These are phyloP conservation scores for Erebia ligea DNA, from an alignment of 2,888 invertebrate species.

Conservation along the genomic window DNA sequence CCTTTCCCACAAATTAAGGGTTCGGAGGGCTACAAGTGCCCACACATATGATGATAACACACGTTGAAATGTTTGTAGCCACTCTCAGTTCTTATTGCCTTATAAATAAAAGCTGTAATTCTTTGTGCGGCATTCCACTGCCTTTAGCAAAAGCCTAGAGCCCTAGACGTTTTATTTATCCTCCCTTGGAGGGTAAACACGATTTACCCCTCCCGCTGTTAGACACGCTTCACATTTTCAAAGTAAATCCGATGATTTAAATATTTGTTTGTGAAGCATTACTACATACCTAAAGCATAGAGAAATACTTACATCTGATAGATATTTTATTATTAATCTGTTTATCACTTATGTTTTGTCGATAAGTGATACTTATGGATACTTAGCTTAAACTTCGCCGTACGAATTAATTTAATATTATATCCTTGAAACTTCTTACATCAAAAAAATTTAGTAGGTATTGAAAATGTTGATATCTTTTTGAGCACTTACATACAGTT, in stretches of 20 bases:
- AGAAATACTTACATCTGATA: background rate
- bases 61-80: background rate
- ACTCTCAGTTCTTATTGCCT: slow-evolving; percentile 11
- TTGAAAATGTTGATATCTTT: too few species aligned
- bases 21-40: slow-evolving; percentile 19
- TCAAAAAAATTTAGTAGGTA: too few species aligned
- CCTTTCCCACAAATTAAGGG: slow-evolving; percentile 26
- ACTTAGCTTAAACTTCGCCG: too few species aligned
- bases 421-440: too few species aligned
- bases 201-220: slow-evolving; percentile 32
- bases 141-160: slow-evolving; percentile 35
- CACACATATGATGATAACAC: slow-evolving; percentile 13
- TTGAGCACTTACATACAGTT: too few species aligned
- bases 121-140: slow-evolving; percentile 10
- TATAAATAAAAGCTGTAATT: slow-evolving; percentile 18
- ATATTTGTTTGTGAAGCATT: background rate
- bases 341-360: too few species aligned
- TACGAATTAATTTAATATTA: too few species aligned
- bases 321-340: too few species aligned
- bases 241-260: slow-evolving; percentile 30
- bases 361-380: too few species aligned
- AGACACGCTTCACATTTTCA: slow-evolving; percentile 27
- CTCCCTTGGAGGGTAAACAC: slow-evolving; percentile 37
- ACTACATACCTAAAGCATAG: background rate
- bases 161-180: slow-evolving; percentile 37